Evolutionary conservation across 2,888 invertebrate species (phyloP).

Genomic region (Thecophora atra): DNA sequence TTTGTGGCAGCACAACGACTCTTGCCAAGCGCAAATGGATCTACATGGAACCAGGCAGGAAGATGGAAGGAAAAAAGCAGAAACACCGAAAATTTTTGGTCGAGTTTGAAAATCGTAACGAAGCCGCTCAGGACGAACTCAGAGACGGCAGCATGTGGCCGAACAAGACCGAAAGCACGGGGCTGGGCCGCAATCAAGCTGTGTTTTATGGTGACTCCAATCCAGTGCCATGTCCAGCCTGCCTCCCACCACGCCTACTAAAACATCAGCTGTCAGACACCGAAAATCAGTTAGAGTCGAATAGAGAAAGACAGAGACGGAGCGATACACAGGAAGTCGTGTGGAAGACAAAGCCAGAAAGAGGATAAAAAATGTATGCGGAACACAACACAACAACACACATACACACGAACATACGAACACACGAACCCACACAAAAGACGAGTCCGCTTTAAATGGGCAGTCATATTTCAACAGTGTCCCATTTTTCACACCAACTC

Average conservation of each 20-base stretch:
- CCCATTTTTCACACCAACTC: constrained; percentile 17
- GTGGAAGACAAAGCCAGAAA: not conserved
- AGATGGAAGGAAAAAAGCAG: not conserved
- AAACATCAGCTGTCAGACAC: not conserved
- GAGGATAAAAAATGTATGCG: not conserved
- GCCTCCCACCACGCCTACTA: not conserved
- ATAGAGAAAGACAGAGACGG: not conserved
- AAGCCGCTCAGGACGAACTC: constrained; percentile 7
- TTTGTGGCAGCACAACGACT: constrained; percentile 12
- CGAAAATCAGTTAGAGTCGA: not conserved
- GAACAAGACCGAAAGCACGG: not conserved
- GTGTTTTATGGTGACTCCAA: constrained; percentile 7
- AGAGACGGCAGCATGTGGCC: constrained; percentile 28
- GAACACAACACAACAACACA: not conserved
- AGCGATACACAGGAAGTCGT: not conserved
- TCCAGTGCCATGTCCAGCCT: not conserved
- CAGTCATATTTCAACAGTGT: constrained; percentile 23
- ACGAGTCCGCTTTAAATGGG: constrained; percentile 8
- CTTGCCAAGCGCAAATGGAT: too few relatives aligned
- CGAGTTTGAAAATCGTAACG: not conserved
- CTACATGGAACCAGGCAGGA: not conserved
- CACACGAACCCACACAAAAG: too few relatives aligned
- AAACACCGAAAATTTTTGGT: not conserved
- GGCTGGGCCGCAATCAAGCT: constrained; percentile 12
- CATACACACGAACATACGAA: constrained; percentile 18